Evolutionary conservation across 2,888 invertebrate genomes (phyloP), one percentile per base, ranked within the genome.

Genomic region (Megaustenia siamemsis): DNA sequence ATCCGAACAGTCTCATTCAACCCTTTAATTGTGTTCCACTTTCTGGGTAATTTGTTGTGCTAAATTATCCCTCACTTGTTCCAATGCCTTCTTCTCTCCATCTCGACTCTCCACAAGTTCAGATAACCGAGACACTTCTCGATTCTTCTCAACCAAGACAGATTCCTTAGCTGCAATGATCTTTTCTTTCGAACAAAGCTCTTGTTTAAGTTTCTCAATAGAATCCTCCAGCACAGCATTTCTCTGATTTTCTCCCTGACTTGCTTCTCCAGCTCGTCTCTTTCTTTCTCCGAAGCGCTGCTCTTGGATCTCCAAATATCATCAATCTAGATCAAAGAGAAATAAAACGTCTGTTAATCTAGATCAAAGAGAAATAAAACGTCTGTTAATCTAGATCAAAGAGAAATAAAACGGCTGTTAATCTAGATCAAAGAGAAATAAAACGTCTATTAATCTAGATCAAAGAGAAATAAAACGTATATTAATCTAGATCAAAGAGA

Each of bases 251-350:
- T 87, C 43, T 88, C 86, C n/a, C 84, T 77, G 1, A 90, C 78
- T 73, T 89, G 86, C n/a, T 83, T 81, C 73, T 91, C 90, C 53
- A 91, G 60, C 0, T 80, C 80, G 21, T 86, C 78, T 71, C 88
- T 90, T 76, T 91, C 91, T 71, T 88, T 88, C 69, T 92, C 92
- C 0, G 90, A 88, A n/a, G 90, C 89, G 1, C 89, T 86, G 78
- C 89, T 90, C 82, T 92, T 91, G 5, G 90, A 90, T 66, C 89
- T 88, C 92, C 91, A 92, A 78, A 90, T 89, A 78, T 91, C 92
- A 79, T 91, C 90, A 32, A 91, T 83, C 87, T 87, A 79, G 18
- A 69, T n/a, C n/a, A n/a, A 53, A 35, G 40, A 3, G 32, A 43
- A 56, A 77, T 1, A 60, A 68, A 38, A n/a, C n/a, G n/a, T n/a